A percentile compares a stretch with the other conserved stretches of the same genome.
phyloP scores from a whole-genome alignment of 2,888 invertebrate species.

The Geophilus truncorum region DNA sequence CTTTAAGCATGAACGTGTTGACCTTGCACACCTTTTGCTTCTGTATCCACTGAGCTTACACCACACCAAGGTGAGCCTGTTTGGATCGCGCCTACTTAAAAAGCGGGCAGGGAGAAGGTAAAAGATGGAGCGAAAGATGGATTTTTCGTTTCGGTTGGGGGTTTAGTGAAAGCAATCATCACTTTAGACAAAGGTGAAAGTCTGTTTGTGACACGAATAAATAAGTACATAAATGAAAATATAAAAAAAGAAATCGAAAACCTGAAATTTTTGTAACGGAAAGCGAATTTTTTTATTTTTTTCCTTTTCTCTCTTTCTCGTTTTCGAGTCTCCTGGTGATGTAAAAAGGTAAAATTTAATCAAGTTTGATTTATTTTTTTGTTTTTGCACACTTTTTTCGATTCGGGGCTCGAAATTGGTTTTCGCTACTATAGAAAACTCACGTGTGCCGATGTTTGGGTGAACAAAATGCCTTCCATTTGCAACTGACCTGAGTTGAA shows the following conservation, averaged over 20 bases:
- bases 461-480: conserved; percentile 10
- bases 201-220: not conserved
- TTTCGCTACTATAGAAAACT: not conserved
- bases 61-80: conserved; percentile 27
- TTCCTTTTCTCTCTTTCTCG: too few relatives aligned
- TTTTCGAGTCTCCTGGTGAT: not conserved
- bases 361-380: conserved; percentile 4
- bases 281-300: too few relatives aligned
- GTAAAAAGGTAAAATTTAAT: not conserved
- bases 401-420: not conserved
- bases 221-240: not conserved
- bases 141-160: not conserved
- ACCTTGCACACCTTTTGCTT: conserved; percentile 28
- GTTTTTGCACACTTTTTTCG: not conserved
- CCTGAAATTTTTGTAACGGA: too few relatives aligned
- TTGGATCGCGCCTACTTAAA: conserved; percentile 7
- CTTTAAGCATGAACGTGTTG: conserved; percentile 11
- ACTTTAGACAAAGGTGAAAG: not conserved
- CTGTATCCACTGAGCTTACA: conserved; percentile 28
- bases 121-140: not conserved
- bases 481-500: conserved; percentile 10
- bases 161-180: not conserved
- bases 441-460: not conserved
- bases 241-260: too few relatives aligned
- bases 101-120: not conserved